Base-by-base conservation (phyloP, 2,888 invertebrate species). In the Epinotia ramella region DNA sequence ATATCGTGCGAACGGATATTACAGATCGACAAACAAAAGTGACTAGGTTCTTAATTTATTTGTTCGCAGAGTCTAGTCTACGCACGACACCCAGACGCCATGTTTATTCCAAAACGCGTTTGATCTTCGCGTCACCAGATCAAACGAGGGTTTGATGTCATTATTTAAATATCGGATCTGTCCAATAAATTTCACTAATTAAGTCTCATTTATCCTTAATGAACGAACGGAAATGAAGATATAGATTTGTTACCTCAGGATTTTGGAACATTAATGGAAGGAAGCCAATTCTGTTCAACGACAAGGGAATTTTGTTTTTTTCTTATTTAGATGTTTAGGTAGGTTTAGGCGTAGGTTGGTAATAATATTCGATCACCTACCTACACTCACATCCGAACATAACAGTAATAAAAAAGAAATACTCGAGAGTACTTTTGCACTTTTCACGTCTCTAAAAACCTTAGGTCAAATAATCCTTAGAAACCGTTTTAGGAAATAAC, bases 151-250 rank as follows among this genome's bases (percentile, higher is more conserved):
- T 65, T 65, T 65, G 9, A 13, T 13, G 18, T 20, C 20, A 49
- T 13, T 49, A 24, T 24, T 28, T 24, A 49, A 28, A 65, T 28
- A 65, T 20, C 49, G 65, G 65, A 24, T 49, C 7, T n/a, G 24
- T 49, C 65, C 65, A 65, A 65, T 65, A 65, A 65, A 49, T 49
- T 65, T 16, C 24, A 28, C 65, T 65, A 65, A 65, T 65, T 65
- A 65, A 65, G 65, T 11, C 49, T 18, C 65, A 49, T 49, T 64
- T 46, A 46, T 65, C 46, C 20, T 18, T 65, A 65, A 46, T 49
- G 49, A 65, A 65, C 9, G 28, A 28, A 62, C 65, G 49, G 65
- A 65, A 49, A 49, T 49, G 20, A 49, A 46, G 49, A 28, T 65
- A 62, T n/a, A 62, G 33, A 62, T 33, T 62, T 33, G 33, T 33